phyloP scores from a whole-genome alignment of 2,113 vertebrate genomes.

The Scomber colias region DNA sequence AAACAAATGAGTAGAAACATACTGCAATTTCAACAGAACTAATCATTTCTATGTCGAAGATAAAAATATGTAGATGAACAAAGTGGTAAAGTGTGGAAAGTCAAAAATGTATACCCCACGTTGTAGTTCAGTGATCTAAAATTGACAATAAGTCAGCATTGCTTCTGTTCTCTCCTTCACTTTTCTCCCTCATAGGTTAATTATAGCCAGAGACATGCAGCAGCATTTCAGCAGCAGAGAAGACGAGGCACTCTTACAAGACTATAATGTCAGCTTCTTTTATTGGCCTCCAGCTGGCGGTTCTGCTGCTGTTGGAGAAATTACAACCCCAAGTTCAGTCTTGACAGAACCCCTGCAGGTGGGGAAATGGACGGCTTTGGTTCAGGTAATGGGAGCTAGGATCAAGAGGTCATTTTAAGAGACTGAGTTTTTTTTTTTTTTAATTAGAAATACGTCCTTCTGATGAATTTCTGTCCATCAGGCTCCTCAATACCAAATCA shows the following conservation, averaged over 20 bases:
- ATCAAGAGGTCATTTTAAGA: slow-evolving; percentile 22
- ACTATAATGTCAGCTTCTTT: slow-evolving; percentile 45
- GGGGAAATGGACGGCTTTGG: slow-evolving; percentile 15
- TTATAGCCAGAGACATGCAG: slow-evolving; percentile 27
- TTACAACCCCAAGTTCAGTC: slow-evolving; percentile 28
- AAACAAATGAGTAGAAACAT: no score
- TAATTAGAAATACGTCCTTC: slow-evolving; percentile 7
- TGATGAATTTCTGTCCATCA: slow-evolving; percentile 14
- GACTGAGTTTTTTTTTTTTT: neutral
- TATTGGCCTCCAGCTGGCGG: slow-evolving; percentile 44
- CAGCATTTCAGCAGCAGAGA: slow-evolving; percentile 22
- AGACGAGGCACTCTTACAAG: slow-evolving; percentile 5
- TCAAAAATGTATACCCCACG: neutral
- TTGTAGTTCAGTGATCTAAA: slow-evolving; percentile 8
- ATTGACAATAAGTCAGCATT: neutral
- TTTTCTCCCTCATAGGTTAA: slow-evolving; percentile 31
- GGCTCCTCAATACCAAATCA: neutral
- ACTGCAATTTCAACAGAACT: neutral
- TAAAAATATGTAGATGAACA: neutral
- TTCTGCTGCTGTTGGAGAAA: slow-evolving; percentile 37
- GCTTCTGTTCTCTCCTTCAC: neutral
- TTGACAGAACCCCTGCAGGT: slow-evolving; percentile 31
- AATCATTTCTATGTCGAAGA: neutral
- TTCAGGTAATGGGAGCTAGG: slow-evolving; percentile 16
- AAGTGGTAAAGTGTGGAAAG: neutral